phyloP scores from a whole-genome alignment of 2,113 vertebrate genomes.

The Nerophis lumbriciformis region DNA sequence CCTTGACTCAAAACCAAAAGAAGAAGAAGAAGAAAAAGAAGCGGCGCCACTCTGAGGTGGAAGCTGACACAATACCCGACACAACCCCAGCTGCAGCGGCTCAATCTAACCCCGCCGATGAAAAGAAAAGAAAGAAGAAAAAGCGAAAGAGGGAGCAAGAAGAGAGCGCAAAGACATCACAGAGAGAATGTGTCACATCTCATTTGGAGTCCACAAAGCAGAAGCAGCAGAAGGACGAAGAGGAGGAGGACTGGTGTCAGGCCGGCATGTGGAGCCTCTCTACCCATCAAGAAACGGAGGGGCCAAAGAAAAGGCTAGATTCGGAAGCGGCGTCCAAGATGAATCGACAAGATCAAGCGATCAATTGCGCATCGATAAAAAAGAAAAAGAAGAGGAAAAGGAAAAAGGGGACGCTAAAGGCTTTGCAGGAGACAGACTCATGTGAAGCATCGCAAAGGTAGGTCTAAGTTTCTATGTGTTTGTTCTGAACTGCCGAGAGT shows the following conservation, averaged over 20 bases:
- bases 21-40: constrained; percentile 70
- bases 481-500: background rate
- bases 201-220: constrained; percentile 49
- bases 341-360: constrained; percentile 8
- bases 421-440: constrained; percentile 23
- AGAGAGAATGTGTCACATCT: constrained; percentile 35
- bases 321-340: background rate
- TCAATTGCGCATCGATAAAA: constrained; percentile 29
- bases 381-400: constrained; percentile 61
- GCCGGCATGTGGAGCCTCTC: constrained; percentile 62
- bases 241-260: constrained; percentile 74
- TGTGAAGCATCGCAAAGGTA: constrained; percentile 52
- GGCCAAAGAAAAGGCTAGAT: constrained; percentile 14
- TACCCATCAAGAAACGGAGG: constrained; percentile 13
- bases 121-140: constrained; percentile 54
- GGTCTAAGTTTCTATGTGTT: background rate
- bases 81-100: background rate
- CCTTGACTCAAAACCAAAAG: constrained; percentile 9
- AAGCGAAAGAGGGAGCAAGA: constrained; percentile 33
- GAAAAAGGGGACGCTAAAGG: constrained; percentile 33
- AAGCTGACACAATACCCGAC: constrained; percentile 12
- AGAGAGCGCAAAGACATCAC: constrained; percentile 12
- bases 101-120: constrained; percentile 20
- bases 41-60: constrained; percentile 56
- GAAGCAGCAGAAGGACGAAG: constrained; percentile 9